Conservation (phyloP, 2,113 vertebrate genomes). For the Malaclemys terrapin region DNA sequence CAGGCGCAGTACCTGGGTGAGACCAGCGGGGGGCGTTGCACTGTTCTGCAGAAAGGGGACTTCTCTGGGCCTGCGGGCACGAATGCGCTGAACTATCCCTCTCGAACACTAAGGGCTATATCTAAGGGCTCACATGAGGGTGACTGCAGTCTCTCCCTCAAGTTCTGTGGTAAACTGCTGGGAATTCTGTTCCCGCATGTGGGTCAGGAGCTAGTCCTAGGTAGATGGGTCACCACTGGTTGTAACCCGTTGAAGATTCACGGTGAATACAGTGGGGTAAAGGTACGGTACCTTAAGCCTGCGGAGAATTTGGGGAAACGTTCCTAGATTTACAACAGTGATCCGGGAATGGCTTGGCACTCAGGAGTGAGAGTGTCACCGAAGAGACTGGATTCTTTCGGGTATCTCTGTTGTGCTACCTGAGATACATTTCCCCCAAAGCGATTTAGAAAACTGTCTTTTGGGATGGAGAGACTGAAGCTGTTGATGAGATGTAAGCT, state of each 20-base stretch:
- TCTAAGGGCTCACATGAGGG: too few species aligned
- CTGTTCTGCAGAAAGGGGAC: too few species aligned
- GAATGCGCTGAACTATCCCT: too few species aligned
- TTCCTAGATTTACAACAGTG: background rate
- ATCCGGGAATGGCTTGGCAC: background rate
- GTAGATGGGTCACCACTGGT: background rate
- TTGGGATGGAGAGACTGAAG: accelerated
- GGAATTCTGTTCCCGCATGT: background rate
- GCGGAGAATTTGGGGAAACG: background rate
- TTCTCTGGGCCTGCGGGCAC: too few species aligned
- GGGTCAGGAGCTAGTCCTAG: background rate
- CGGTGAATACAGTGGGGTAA: background rate
- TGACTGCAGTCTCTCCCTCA: background rate
- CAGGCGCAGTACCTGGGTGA: too few species aligned
- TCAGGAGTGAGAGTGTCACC: background rate
- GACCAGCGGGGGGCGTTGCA: too few species aligned
- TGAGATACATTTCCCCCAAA: too few species aligned
- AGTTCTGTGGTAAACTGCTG: background rate
- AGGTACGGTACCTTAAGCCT: background rate
- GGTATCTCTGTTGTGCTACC: background rate
- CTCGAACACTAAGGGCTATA: too few species aligned
- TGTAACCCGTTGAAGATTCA: background rate
- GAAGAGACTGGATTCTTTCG: background rate
- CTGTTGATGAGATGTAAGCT: background rate
- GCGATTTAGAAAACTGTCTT: too few species aligned